A percentile compares a stretch with the other conserved stretches of the same genome.
Conservation (phyloP, 2,113 vertebrate species). For the Motacilla tschutschensis region DNA sequence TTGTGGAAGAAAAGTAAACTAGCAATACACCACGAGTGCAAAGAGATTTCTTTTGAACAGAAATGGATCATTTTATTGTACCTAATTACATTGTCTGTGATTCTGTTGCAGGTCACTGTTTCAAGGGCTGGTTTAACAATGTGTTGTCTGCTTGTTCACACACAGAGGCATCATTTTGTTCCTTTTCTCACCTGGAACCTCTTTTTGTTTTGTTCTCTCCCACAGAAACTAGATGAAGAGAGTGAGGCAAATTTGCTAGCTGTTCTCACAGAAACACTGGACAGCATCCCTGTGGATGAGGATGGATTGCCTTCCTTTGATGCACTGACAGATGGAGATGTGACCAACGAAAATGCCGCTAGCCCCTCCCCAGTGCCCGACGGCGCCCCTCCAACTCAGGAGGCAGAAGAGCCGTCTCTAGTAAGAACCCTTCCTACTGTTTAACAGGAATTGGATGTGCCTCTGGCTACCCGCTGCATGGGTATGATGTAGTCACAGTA, state of each 20-base stretch:
- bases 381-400: constrained; percentile 89
- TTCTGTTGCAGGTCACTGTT: neutral
- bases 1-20: constrained; percentile 29
- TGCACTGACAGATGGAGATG: constrained; percentile 97
- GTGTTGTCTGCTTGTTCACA: neutral
- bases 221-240: constrained; percentile 99
- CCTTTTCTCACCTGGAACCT: neutral
- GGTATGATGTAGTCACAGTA: constrained; percentile 74
- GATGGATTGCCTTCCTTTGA: constrained; percentile 98
- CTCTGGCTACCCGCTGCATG: constrained; percentile 71
- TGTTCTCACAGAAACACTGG: constrained; percentile 97
- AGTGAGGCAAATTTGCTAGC: constrained; percentile 98
- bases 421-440: constrained; percentile 86
- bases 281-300: constrained; percentile 98
- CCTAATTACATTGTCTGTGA: neutral
- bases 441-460: constrained; percentile 74
- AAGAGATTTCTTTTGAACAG: neutral
- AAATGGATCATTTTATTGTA: neutral
- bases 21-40: neutral
- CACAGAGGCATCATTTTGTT: neutral
- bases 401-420: constrained; percentile 97
- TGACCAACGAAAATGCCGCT: constrained; percentile 93
- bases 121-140: neutral
- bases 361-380: constrained; percentile 91
- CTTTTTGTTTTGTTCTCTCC: neutral